Evolutionary conservation across 2,113 vertebrate species (phyloP).

Genomic region (Charina bottae): DNA sequence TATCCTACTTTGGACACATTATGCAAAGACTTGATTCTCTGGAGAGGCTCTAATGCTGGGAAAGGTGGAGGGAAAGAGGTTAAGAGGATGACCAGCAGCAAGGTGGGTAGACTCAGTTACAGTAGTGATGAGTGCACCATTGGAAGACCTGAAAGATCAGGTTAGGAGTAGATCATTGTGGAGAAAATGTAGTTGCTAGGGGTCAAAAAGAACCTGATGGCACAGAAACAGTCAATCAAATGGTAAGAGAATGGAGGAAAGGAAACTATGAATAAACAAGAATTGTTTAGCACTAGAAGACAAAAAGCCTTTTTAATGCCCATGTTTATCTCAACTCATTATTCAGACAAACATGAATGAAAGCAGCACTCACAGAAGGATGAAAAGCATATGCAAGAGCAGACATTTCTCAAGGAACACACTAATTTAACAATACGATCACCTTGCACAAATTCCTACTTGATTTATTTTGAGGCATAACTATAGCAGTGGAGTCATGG

Average conservation of each 20-base stretch:
- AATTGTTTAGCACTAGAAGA: background rate
- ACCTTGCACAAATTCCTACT: background rate
- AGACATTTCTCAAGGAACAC: background rate
- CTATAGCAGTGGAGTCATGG: background rate
- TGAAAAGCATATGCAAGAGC: background rate
- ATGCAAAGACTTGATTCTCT: background rate
- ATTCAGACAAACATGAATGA: background rate
- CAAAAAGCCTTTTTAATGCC: background rate
- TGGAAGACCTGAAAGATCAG: no score
- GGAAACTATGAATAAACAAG: background rate
- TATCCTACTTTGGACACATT: background rate
- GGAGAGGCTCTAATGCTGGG: background rate
- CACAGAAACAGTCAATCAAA: background rate
- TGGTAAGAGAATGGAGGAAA: background rate
- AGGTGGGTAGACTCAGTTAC: background rate
- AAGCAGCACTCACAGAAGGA: background rate
- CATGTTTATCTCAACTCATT: background rate
- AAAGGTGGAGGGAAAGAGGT: background rate
- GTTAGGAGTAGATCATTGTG: background rate
- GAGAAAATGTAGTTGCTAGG: background rate
- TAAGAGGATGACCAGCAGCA: background rate
- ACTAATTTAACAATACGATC: background rate
- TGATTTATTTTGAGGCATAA: background rate
- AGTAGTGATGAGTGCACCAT: no score
- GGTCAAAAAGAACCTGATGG: background rate